A percentile compares a stretch with the other conserved stretches of the same genome.
phyloP scores from a whole-genome alignment of 2,888 invertebrate genomes.

The Bombylius major region DNA sequence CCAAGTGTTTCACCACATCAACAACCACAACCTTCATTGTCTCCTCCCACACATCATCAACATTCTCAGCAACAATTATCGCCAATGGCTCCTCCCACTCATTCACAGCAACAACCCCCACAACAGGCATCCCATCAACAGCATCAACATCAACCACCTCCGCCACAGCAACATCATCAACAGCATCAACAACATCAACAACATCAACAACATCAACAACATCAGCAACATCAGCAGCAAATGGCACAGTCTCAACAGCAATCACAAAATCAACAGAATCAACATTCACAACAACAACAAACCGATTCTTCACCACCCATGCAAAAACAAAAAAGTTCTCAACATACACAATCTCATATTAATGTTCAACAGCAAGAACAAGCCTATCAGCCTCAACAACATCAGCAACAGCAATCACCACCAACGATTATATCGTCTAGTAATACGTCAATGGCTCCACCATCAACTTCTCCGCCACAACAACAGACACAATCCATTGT shows the following conservation, averaged over 20 bases:
- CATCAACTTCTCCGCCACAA: constrained; percentile 20
- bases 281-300: constrained; percentile 10
- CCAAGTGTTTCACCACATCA: constrained; percentile 28
- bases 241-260: constrained; percentile 14
- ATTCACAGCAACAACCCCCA: constrained; percentile 18
- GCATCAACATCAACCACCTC: constrained; percentile 13
- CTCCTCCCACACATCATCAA: constrained; percentile 25
- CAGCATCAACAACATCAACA: constrained; percentile 19
- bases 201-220: constrained; percentile 16
- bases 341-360: constrained; percentile 1
- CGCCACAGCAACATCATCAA: constrained; percentile 23
- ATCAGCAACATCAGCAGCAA: constrained; percentile 15
- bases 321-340: constrained; percentile 2
- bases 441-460: constrained; percentile 25
- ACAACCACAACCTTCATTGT: constrained; percentile 25
- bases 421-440: constrained; percentile 11
- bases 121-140: constrained; percentile 15
- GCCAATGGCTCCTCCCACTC: constrained; percentile 15
- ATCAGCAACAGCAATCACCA: constrained; percentile 4
- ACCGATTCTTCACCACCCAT: neutral
- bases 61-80: constrained; percentile 19
- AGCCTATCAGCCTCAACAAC: constrained; percentile 5
- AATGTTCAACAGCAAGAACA: constrained; percentile 5
- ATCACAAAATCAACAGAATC: constrained; percentile 15
- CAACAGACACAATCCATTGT: constrained; percentile 21